Evolutionary conservation across 2,113 vertebrate genomes (phyloP), one percentile per base, ranked within the genome.

Genomic region (Oryzias woworae): DNA sequence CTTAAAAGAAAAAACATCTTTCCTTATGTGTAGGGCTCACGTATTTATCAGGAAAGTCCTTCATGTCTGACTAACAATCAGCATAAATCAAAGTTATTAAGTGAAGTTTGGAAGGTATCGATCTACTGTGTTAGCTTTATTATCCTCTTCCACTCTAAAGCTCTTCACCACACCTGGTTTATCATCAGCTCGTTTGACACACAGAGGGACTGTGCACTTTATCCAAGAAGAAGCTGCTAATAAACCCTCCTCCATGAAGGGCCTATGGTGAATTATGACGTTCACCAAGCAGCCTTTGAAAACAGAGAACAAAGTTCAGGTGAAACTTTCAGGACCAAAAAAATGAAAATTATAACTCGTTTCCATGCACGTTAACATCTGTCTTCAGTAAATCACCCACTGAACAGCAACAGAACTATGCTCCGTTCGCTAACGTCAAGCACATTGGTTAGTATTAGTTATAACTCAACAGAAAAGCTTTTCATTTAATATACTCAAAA

Each of bases 61-160:
- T 46, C 41, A 50, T 69, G 66, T 65, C 63, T 73, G 36, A 57
- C 16, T 61, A 45, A 55, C 15, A 55, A 73, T 78, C 72, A 56
- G 62, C 79, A 54, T 56, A 72, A 82, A 83, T 74, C 44, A 61
- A 52, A 64, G 81, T 78, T 65, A 76, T 78, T 24, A 84, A 62
- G 65, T 50, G 56, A 62, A 50, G 56, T 71, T 70, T 50, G 4
- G 67, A 61, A 69, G 10, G n/a, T 67, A 78, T 83, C 63, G 69
- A 83, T 89, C 62, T 22, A 52, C 53, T 66, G 43, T 73, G 74
- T 28, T 17, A 58, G 58, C 60, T 64, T 1, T 64, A 58, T 46
- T 57, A 53, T 66, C 7, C 59, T 55, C 62, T 43, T 63, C 26
- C 53, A 3, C 23, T 50, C 49, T 68, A 53, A 6, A 0, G 18